Conservation (phyloP, 2,888 invertebrate species). For the Diarsia rubi region DNA sequence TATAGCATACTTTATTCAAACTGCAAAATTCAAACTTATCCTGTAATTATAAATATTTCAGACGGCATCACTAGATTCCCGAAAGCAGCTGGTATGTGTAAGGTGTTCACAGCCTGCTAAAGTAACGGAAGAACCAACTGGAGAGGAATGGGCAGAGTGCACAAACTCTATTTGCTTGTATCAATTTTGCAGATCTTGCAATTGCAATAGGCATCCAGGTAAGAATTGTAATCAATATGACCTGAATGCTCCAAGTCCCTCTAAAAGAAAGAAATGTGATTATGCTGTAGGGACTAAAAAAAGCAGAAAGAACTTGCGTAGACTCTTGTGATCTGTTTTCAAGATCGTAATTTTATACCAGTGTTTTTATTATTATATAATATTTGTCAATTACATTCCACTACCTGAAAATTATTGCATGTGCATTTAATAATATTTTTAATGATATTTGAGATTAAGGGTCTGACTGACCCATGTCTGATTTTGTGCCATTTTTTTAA, state of each 20-base stretch:
- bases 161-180: constrained; percentile 86
- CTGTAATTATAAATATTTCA: constrained; percentile 69
- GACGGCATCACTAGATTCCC: constrained; percentile 83
- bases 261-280: constrained; percentile 85
- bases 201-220: constrained; percentile 83
- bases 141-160: constrained; percentile 91
- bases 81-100: constrained; percentile 83
- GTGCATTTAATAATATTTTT: constrained; percentile 47
- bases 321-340: constrained; percentile 79
- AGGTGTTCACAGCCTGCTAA: constrained; percentile 86
- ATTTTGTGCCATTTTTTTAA: constrained; percentile 71
- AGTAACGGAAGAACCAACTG: constrained; percentile 81
- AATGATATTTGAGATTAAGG: constrained; percentile 69
- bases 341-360: constrained; percentile 70
- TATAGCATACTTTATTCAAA: neutral
- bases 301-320: constrained; percentile 85
- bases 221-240: constrained; percentile 85
- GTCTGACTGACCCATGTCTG: constrained; percentile 68
- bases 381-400: constrained; percentile 80
- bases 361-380: constrained; percentile 70
- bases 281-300: constrained; percentile 83
- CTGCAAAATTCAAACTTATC: neutral
- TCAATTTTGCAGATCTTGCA: constrained; percentile 89
- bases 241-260: constrained; percentile 87
- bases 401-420: constrained; percentile 61